phyloP scores from a whole-genome alignment of 2,797 vertebrate species.

The Champsocephalus esox region DNA sequence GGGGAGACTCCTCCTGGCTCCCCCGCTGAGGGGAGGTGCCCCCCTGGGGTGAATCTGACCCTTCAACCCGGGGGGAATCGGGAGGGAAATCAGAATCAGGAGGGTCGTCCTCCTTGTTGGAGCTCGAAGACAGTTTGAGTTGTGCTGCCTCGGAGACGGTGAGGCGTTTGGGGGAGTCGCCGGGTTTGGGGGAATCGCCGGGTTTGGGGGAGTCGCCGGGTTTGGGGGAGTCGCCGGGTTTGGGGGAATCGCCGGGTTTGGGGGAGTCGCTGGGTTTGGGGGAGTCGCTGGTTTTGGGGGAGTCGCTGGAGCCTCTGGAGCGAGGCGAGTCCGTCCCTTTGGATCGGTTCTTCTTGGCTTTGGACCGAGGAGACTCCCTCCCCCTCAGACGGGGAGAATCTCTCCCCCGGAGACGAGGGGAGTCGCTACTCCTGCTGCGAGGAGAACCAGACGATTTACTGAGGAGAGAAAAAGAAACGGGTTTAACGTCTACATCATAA shows the following conservation, averaged over 20 bases:
- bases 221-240: conserved; percentile 45
- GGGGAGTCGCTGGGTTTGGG: conserved; percentile 61
- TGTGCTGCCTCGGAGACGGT: background rate
- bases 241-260: conserved; percentile 22
- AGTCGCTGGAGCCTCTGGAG: conserved; percentile 58
- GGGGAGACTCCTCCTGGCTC: conserved; percentile 24
- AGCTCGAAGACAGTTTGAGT: background rate
- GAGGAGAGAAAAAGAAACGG: background rate
- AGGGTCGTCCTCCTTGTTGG: conserved; percentile 14
- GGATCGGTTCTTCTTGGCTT: conserved; percentile 73
- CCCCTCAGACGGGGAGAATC: conserved; percentile 75
- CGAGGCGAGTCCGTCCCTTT: conserved; percentile 68
- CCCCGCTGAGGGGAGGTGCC: conserved; percentile 14
- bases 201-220: conserved; percentile 63
- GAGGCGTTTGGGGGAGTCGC: conserved; percentile 41
- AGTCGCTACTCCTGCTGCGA: conserved; percentile 77
- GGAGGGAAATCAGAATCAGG: background rate
- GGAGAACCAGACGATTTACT: conserved; percentile 77
- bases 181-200: conserved; percentile 41
- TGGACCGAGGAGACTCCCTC: conserved; percentile 78
- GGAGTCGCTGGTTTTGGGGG: conserved; percentile 62
- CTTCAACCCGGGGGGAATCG: conserved; percentile 37
- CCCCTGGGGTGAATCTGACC: conserved; percentile 6
- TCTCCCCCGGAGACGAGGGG: conserved; percentile 69
- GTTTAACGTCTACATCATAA: background rate